Evolutionary conservation across 2,797 vertebrate genomes (phyloP).

Genomic region (Oreochromis mossambicus): DNA sequence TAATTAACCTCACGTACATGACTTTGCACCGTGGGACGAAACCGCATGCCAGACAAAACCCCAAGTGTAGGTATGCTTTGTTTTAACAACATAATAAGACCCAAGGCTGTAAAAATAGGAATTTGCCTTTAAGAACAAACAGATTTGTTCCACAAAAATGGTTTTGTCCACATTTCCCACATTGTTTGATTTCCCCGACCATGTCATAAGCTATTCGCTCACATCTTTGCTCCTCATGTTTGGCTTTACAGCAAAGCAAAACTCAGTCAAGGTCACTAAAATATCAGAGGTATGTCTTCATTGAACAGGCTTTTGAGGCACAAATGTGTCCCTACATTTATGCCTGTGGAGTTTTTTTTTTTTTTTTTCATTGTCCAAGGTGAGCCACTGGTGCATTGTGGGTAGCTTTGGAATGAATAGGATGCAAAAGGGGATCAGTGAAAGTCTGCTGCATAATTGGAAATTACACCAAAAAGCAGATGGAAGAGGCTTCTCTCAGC

Average conservation of each 20-base stretch:
- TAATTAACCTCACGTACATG: background rate
- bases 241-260: conserved; percentile 30
- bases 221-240: conserved; percentile 48
- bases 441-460: conserved; percentile 10
- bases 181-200: background rate
- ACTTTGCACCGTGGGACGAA: background rate
- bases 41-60: background rate
- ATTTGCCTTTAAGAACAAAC: background rate
- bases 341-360: background rate
- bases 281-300: conserved; percentile 14
- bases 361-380: background rate
- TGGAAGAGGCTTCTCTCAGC: conserved; percentile 14
- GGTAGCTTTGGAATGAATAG: conserved; percentile 12
- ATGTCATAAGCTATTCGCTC: conserved; percentile 13
- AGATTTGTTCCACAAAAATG: background rate
- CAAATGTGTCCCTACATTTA: background rate
- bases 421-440: background rate
- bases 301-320: background rate
- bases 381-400: conserved; percentile 32
- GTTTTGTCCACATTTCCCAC: conserved; percentile 13
- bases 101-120: background rate
- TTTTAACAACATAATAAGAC: background rate
- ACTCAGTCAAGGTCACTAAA: conserved; percentile 36
- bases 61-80: background rate
- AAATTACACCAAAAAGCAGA: conserved; percentile 30